Base-by-base conservation (phyloP, 2,797 vertebrate genomes). In the Hypotaenidia philippensis region DNA sequence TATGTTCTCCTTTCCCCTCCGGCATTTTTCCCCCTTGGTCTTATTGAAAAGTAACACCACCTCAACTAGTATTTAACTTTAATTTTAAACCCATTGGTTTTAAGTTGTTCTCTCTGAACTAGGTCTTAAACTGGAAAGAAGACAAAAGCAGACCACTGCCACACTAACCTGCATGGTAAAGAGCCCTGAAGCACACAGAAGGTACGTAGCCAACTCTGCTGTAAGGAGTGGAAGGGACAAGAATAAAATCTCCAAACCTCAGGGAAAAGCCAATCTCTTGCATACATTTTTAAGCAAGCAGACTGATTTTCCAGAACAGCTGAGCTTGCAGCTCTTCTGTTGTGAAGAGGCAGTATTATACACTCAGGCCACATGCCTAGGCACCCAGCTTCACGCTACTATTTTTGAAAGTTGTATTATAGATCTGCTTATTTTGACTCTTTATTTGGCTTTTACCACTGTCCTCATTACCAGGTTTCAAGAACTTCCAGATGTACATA, bases 351-450 rank as follows among this genome's bases (percentile, higher is more conserved):
- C 52, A 66, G 60, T 2, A 25, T 4, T 34, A 59, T 5, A 27
- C 6, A 52, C 50, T 32, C 72, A 64, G 18, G 31, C 36, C 74
- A 63, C 8, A 0, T 9, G 31, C 82, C 61, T 17, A n/a, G 44
- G 49, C 5, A 0, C 18, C 44, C 74, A 52, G 36, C 36, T 69
- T 41, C 57, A 34, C 7, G 25, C 45, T 31, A 47, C 52, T 60
- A 3, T 38, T 59, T 81, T 63, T 26, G 12, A 85, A 75, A 78
- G 56, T 32, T 64, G 44, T 12, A 11, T 34, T 78, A 69, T 5
- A 75, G 65, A 76, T 52, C 25, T 71, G 40, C 49, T 83, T 93
- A n/a, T 69, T 92, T 70, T 72, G 49, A 77, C 56, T 89, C 68
- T 60, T 68, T 52, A 52, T 31, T 44, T 76, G 72, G 59, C 31